A percentile compares a stretch with the other conserved stretches of the same genome.
phyloP scores from a whole-genome alignment of 2,888 invertebrate species.

The Pegoplata infirma region DNA sequence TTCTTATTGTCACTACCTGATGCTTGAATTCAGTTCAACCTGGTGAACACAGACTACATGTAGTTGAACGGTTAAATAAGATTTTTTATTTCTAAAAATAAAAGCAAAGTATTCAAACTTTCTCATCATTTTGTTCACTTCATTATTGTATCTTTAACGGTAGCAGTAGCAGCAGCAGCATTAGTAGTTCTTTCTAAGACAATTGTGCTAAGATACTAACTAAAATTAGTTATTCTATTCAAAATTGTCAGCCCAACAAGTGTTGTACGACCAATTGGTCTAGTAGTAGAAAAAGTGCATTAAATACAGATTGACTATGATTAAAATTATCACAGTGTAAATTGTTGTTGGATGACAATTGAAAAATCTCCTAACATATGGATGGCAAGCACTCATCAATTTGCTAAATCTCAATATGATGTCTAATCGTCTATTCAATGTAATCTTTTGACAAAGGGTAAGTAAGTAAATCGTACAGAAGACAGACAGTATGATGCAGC shows the following conservation, averaged over 20 bases:
- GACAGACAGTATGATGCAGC: too few relatives aligned
- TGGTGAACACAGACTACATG: constrained; percentile 74
- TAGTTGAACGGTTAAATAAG: constrained; percentile 76
- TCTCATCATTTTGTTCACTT: constrained; percentile 57
- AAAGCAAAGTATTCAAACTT: constrained; percentile 64
- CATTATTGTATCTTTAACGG: constrained; percentile 24
- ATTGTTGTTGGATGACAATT: constrained; percentile 6
- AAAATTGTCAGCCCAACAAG: constrained; percentile 12
- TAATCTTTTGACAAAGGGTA: constrained; percentile 34
- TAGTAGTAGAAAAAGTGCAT: too few relatives aligned
- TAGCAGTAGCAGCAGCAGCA: neutral
- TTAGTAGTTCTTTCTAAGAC: too few relatives aligned
- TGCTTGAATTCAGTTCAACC: constrained; percentile 74
- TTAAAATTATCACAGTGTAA: constrained; percentile 24
- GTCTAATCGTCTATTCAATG: constrained; percentile 9
- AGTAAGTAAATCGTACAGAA: too few relatives aligned
- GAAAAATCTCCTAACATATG: constrained; percentile 41
- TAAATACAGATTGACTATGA: neutral
- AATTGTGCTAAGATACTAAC: constrained; percentile 11
- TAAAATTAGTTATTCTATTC: constrained; percentile 20
- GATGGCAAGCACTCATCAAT: too few relatives aligned
- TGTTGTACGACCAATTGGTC: neutral
- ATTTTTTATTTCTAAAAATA: constrained; percentile 33
- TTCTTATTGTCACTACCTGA: constrained; percentile 70
- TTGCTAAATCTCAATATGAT: constrained; percentile 11